A percentile compares a stretch with the other conserved stretches of the same genome.
These are phyloP conservation scores for Trogon surrucura DNA, from an alignment of 2,113 vertebrate genomes.

Conservation along the genomic window DNA sequence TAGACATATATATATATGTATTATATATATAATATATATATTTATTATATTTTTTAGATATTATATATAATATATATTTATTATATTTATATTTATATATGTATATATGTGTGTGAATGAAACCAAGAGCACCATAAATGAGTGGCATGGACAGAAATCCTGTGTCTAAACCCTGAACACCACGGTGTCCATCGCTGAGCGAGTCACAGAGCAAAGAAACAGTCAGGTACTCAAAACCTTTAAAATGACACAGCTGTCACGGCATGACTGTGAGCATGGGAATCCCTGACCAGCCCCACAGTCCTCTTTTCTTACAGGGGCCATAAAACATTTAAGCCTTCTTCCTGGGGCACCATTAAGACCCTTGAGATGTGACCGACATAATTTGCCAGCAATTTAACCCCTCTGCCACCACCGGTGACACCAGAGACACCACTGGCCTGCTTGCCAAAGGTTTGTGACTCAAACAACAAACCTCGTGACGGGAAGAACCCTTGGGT, in stretches of 20 bases:
- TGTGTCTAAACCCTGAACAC: not conserved
- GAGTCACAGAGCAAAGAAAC: not conserved
- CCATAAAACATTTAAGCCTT: not conserved
- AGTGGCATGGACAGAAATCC: not conserved
- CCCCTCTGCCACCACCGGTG: not conserved
- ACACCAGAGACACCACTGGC: not conserved
- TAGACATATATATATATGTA: too few relatives aligned
- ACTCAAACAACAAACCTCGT: not conserved
- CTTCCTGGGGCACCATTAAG: not conserved
- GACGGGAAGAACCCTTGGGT: not conserved
- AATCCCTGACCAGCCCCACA: not conserved
- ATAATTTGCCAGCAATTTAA: not conserved
- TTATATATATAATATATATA: too few relatives aligned
- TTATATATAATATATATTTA: too few relatives aligned
- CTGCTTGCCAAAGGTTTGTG: not conserved
- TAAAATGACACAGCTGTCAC: not conserved
- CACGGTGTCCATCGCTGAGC: not conserved
- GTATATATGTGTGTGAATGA: too few relatives aligned
- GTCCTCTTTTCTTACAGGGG: fast-evolving
- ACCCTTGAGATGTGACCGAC: not conserved
- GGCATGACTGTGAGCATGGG: not conserved
- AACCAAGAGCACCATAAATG: not conserved
- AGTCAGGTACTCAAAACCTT: not conserved
- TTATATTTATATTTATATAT: too few relatives aligned
- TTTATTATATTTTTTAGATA: too few relatives aligned